Conservation (phyloP, 2,797 vertebrate species). For the Chaetophractus vellerosus region DNA sequence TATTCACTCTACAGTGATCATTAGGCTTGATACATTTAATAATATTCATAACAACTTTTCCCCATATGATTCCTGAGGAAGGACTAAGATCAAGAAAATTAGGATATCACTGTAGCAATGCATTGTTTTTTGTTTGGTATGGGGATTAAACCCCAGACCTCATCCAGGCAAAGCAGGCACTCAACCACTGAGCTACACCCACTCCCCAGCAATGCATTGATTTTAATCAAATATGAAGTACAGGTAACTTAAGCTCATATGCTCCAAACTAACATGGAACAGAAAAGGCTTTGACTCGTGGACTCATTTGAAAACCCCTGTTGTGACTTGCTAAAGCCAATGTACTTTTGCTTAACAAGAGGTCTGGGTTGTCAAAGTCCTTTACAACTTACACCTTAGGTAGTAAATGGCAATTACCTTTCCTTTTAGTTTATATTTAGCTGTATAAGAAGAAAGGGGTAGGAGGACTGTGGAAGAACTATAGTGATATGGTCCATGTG, state of each 20-base stretch:
- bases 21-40: not conserved
- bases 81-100: constrained; percentile 32
- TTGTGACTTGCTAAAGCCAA: constrained; percentile 15
- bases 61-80: not conserved
- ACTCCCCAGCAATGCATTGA: not conserved
- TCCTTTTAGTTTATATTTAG: not conserved
- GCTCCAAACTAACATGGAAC: not conserved
- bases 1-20: not conserved
- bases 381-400: not conserved
- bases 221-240: constrained; percentile 7
- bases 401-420: not conserved
- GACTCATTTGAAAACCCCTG: constrained; percentile 19
- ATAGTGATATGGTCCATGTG: not conserved
- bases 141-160: too few species aligned
- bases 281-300: not conserved
- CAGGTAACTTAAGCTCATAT: not conserved
- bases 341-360: not conserved
- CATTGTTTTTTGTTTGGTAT: not conserved
- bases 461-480: not conserved
- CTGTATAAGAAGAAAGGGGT: not conserved
- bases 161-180: too few species aligned
- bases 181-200: too few species aligned
- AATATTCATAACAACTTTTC: not conserved
- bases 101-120: not conserved
- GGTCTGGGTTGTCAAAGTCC: not conserved